phyloP scores from a whole-genome alignment of 2,113 vertebrate genomes.

The Channa argus region DNA sequence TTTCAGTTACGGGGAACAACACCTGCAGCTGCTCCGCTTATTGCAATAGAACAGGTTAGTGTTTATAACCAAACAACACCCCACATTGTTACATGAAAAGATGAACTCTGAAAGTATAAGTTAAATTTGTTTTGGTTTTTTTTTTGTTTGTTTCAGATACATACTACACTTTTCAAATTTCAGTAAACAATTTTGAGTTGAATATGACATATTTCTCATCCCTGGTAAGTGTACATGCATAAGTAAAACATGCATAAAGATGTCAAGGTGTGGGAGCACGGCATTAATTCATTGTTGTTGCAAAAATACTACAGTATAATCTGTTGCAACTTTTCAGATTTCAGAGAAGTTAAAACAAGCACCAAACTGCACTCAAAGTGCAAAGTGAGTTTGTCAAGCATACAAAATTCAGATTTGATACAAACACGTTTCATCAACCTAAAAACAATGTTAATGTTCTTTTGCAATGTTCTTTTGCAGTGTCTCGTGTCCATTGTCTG shows the following conservation, averaged over 20 bases:
- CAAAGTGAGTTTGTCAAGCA: constrained; percentile 45
- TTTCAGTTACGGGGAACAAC: constrained; percentile 28
- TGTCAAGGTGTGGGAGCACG: too few species aligned
- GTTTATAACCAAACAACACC: background rate
- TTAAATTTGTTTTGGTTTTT: background rate
- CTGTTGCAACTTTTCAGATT: constrained; percentile 42
- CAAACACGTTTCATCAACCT: background rate
- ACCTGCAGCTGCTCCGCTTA: constrained; percentile 68
- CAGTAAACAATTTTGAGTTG: constrained; percentile 1
- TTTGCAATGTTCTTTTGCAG: constrained; percentile 49
- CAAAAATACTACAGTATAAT: background rate
- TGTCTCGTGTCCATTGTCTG: constrained; percentile 1
- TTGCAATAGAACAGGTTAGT: constrained; percentile 71
- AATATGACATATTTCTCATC: background rate
- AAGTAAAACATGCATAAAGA: too few species aligned
- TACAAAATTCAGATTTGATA: background rate
- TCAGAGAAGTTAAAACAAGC: background rate
- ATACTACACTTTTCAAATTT: constrained; percentile 67
- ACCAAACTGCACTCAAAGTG: constrained; percentile 16
- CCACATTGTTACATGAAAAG: too few species aligned
- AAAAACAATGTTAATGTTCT: background rate
- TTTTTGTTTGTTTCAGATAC: constrained; percentile 60
- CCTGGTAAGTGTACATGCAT: constrained; percentile 50
- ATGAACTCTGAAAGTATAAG: too few species aligned
- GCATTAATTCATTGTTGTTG: background rate